phyloP scores from a whole-genome alignment of 1,140 invertebrate species.

The Aphidius gifuensis region DNA sequence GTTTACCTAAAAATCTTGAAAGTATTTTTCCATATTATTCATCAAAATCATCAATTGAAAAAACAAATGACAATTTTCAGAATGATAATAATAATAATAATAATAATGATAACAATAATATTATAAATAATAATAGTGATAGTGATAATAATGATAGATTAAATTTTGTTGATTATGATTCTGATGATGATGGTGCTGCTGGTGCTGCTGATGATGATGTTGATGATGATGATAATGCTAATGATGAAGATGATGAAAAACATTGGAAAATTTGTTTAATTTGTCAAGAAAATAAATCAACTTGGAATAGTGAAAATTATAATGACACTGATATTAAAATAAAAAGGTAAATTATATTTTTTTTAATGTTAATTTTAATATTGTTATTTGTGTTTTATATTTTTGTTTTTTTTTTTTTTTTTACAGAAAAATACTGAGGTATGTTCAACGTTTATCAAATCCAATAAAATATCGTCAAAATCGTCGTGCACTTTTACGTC shows the following conservation, averaged over 20 bases:
- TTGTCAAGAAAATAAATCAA: slow-evolving; percentile 38
- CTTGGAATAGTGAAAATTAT: slow-evolving; percentile 20
- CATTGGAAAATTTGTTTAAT: slow-evolving; percentile 45
- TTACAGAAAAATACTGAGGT: slow-evolving; percentile 60
- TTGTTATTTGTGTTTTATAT: too few relatives aligned
- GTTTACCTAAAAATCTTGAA: slow-evolving; percentile 67
- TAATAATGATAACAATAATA: too few relatives aligned
- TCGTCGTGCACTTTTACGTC: slow-evolving; percentile 66
- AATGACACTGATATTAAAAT: slow-evolving; percentile 41
- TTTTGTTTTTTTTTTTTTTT: slow-evolving; percentile 1
- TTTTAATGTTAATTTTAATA: neutral
- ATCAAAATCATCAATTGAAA: slow-evolving; percentile 27
- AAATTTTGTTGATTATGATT: too few relatives aligned
- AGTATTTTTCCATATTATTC: slow-evolving; percentile 65
- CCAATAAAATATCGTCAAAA: slow-evolving; percentile 66
- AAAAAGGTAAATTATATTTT: slow-evolving; percentile 33
- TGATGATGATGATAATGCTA: slow-evolving; percentile 42
- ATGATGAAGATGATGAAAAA: slow-evolving; percentile 40
- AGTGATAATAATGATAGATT: too few relatives aligned
- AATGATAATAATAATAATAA: too few relatives aligned
- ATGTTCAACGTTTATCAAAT: slow-evolving; percentile 66
- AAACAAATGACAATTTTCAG: too few relatives aligned
- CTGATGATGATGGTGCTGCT: too few relatives aligned
- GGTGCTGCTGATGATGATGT: slow-evolving; percentile 34
- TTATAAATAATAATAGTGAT: too few relatives aligned